Evolutionary conservation across 2,888 invertebrate species (phyloP), one percentile per base, ranked within the genome.

Genomic region (Clunio marinus): DNA sequence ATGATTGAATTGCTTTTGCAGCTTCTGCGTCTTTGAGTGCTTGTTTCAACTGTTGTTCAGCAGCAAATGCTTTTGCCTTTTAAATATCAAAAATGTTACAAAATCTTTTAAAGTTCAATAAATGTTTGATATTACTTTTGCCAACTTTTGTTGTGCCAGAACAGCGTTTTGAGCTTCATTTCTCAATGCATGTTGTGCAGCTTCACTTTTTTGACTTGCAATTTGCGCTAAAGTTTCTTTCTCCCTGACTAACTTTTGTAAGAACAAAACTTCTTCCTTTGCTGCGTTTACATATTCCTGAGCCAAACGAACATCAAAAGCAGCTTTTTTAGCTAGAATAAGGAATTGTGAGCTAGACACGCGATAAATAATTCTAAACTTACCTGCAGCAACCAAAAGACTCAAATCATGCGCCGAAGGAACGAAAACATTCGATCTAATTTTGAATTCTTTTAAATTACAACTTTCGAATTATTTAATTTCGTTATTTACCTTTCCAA

Each of bases 171-270:
- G 60, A 20, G 60, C 60, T 37, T 35, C 60, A 35, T 1, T 15
- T 35, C 60, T 32, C 37, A 32, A 35, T 1, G n/a, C 37, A 2
- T 37, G 35, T 17, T 32, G 35, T 15, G 37, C 32, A 4, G 20
- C 13, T 35, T 60, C 60, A 35, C 35, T 60, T 60, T 60, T 60
- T n/a, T 60, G 60, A 35, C 32, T 32, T 10, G 60, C 60, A 28
- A 60, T 60, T 22, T 32, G 22, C 7, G 60, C 60, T 10, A 13
- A 20, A 15, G 60, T 35, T 60, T 60, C 60, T 22, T 60, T 60
- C 20, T 60, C 60, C 15, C 15, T 60, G 17, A 35, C 17, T 10
- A 60, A 15, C 13, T 60, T 60, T 20, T 60, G 60, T 15, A 13
- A n/a, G 10, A 17, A 32, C 10, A 60, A 22, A 20, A 60, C 60